Percentiles rank a stretch among this genome's conserved stretches.
phyloP scores from a whole-genome alignment of 2,888 invertebrate species.

The Druceiella hillmani region DNA sequence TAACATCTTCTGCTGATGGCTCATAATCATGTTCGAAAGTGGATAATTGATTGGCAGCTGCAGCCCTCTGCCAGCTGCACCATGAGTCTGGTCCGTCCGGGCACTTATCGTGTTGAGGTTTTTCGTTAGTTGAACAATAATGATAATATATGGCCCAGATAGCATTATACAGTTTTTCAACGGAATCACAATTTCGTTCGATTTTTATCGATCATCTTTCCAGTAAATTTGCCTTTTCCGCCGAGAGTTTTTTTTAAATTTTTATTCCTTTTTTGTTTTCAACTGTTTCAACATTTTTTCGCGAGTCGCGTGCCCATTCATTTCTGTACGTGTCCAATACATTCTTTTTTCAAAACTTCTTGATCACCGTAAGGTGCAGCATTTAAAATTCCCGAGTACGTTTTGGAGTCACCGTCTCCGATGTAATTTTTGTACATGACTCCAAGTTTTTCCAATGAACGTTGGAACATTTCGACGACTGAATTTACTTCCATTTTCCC shows the following conservation, averaged over 20 bases:
- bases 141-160: constrained; percentile 29
- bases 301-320: constrained; percentile 23
- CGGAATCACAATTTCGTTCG: constrained; percentile 23
- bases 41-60: too few relatives aligned
- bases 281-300: too few relatives aligned
- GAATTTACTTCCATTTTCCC: constrained; percentile 24
- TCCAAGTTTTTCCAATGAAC: constrained; percentile 14
- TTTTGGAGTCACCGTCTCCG: constrained; percentile 17
- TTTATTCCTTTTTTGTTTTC: too few relatives aligned
- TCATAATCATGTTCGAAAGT: constrained; percentile 21
- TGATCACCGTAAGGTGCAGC: constrained; percentile 15
- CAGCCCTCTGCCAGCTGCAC: too few relatives aligned
- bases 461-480: constrained; percentile 21
- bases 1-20: constrained; percentile 24
- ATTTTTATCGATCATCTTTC: too few relatives aligned
- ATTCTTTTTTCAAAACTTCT: constrained; percentile 14
- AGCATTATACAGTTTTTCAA: constrained; percentile 26
- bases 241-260: too few relatives aligned
- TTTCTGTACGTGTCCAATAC: constrained; percentile 23
- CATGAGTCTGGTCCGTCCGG: too few relatives aligned
- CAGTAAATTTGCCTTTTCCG: too few relatives aligned
- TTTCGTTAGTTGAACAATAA: constrained; percentile 27
- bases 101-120: too few relatives aligned
- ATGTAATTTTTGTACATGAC: constrained; percentile 18
- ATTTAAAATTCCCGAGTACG: constrained; percentile 15